Conservation (phyloP, 2,888 invertebrate genomes). For the Ariolimax columbianus region DNA sequence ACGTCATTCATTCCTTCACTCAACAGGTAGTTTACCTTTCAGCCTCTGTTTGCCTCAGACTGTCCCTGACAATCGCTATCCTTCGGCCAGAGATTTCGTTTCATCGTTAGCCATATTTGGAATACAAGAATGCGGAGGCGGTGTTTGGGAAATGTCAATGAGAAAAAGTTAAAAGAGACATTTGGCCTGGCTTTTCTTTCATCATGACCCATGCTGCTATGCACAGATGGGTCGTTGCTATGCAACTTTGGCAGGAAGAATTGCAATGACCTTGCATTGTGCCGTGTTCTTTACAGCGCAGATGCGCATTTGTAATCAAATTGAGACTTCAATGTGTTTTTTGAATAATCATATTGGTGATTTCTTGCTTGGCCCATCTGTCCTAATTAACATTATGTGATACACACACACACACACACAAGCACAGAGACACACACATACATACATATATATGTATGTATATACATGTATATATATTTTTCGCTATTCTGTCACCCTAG, state of each 20-base stretch:
- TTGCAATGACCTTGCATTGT: not conserved
- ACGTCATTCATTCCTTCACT: not conserved
- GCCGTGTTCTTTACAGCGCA: too few species aligned
- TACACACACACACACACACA: too few species aligned
- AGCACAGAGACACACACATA: too few species aligned
- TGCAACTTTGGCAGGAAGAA: not conserved
- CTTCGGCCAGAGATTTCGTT: slow-evolving; percentile 1
- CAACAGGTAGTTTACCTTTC: not conserved
- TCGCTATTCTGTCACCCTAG: too few species aligned
- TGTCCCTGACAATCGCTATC: not conserved
- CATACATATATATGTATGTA: too few species aligned
- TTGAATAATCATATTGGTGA: too few species aligned
- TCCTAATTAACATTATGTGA: too few species aligned
- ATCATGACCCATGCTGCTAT: not conserved
- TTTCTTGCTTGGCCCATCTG: too few species aligned
- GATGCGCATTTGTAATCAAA: too few species aligned
- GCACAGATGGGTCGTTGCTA: not conserved
- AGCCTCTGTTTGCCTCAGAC: not conserved
- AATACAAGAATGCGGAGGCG: slow-evolving; percentile 28
- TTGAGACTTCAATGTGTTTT: too few species aligned
- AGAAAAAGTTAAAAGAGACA: slow-evolving; percentile 11
- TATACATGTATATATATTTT: too few species aligned
- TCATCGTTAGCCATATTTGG: slow-evolving; percentile 31
- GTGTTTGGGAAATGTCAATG: slow-evolving; percentile 26
- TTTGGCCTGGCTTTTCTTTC: slow-evolving; percentile 4